Evolutionary conservation across 30 jellyfish, hydroid and myxozoan genomes (phyloP).

Genomic region (Turritopsis rubra): DNA sequence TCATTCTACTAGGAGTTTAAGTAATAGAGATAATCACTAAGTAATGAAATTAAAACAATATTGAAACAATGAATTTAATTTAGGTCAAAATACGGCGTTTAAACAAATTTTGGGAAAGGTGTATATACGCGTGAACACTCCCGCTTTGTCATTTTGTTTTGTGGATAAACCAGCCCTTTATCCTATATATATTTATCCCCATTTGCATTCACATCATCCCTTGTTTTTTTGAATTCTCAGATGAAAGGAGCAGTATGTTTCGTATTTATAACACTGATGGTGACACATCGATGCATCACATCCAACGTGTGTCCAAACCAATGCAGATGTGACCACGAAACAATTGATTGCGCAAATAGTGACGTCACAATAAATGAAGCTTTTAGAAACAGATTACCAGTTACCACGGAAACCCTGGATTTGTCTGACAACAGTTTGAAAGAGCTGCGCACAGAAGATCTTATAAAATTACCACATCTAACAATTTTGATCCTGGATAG

Average conservation of each 20-base stretch:
- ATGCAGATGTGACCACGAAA: not conserved
- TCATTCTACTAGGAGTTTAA: too few relatives aligned
- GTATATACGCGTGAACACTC: too few relatives aligned
- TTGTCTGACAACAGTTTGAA: not conserved
- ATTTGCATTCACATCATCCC: not conserved
- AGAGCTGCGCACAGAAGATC: not conserved
- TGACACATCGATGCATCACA: not conserved
- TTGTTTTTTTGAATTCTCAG: not conserved
- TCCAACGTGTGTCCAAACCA: constrained; percentile 1
- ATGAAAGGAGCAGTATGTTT: not conserved
- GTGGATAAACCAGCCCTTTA: too few relatives aligned
- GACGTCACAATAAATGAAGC: not conserved
- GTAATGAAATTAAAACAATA: too few relatives aligned
- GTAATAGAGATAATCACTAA: too few relatives aligned
- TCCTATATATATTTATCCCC: not conserved
- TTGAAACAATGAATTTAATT: too few relatives aligned
- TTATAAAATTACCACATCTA: not conserved
- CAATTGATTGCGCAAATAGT: not conserved
- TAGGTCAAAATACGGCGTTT: too few relatives aligned
- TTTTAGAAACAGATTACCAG: not conserved
- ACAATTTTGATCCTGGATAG: not conserved
- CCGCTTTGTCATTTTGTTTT: too few relatives aligned
- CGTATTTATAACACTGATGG: not conserved
- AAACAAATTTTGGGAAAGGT: too few relatives aligned
- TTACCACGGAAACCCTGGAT: not conserved